Conservation (phyloP, 2,888 invertebrate genomes). For the Netelia melanura region DNA sequence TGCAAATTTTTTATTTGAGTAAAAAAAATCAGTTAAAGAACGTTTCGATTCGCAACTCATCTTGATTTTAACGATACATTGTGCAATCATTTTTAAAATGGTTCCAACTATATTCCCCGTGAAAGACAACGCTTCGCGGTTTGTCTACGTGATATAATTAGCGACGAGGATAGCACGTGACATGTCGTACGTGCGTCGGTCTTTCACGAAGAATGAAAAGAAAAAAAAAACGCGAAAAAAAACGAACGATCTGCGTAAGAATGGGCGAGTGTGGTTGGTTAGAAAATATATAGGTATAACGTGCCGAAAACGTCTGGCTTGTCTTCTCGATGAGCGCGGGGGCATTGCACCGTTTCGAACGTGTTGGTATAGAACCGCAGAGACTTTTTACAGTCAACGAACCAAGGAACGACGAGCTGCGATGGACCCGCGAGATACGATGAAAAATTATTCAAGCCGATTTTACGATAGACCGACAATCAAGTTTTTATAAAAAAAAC, state of each 20-base stretch:
- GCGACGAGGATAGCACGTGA: slow-evolving; percentile 36
- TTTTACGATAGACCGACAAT: neutral
- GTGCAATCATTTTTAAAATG: neutral
- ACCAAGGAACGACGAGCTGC: neutral
- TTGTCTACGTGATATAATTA: slow-evolving; percentile 53
- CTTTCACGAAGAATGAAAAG: slow-evolving; percentile 35
- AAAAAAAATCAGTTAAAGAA: neutral
- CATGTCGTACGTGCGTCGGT: slow-evolving; percentile 46
- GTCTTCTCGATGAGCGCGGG: slow-evolving; percentile 35
- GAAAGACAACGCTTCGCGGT: slow-evolving; percentile 7
- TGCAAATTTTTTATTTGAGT: neutral
- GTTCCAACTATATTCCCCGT: slow-evolving; percentile 5
- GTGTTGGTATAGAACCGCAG: slow-evolving; percentile 16
- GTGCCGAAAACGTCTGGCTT: slow-evolving; percentile 31
- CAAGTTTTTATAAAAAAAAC: neutral
- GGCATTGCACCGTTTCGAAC: slow-evolving; percentile 50
- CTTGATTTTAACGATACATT: neutral
- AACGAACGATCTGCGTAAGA: neutral
- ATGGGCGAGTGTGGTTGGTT: slow-evolving; percentile 16
- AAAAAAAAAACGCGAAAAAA: slow-evolving; percentile 4
- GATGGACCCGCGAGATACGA: neutral
- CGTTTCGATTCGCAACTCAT: too few species aligned
- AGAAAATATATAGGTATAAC: slow-evolving; percentile 20
- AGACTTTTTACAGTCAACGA: slow-evolving; percentile 12
- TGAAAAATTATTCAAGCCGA: neutral